Percentiles rank a stretch among this genome's conserved stretches.
These are phyloP conservation scores for Yponomeuta plumbellus DNA, from an alignment of 2,888 invertebrate species.

Conservation along the genomic window DNA sequence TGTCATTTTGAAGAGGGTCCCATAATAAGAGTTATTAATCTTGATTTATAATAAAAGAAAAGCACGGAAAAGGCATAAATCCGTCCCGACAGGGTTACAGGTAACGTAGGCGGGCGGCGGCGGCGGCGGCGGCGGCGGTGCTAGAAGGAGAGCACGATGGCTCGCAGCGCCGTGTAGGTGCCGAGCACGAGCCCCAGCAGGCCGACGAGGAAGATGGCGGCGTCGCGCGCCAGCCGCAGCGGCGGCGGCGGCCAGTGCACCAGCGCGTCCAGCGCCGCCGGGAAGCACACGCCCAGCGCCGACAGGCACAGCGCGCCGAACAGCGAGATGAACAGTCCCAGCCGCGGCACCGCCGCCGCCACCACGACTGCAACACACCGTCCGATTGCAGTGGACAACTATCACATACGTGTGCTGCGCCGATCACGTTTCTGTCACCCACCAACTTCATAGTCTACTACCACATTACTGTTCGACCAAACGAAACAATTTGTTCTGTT, in stretches of 20 bases:
- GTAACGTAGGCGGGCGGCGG: too few relatives aligned
- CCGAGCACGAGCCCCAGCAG: constrained; percentile 80
- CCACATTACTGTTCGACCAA: too few relatives aligned
- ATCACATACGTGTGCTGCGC: too few relatives aligned
- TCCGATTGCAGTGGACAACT: too few relatives aligned
- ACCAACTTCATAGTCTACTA: too few relatives aligned
- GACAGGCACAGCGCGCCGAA: constrained; percentile 86
- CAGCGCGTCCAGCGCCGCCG: constrained; percentile 84
- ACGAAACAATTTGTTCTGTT: too few relatives aligned
- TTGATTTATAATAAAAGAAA: too few relatives aligned
- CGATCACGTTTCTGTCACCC: too few relatives aligned
- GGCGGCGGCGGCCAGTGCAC: constrained; percentile 47
- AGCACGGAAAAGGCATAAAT: too few relatives aligned
- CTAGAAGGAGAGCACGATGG: constrained; percentile 69
- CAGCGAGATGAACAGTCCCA: constrained; percentile 84
- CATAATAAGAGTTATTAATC: too few relatives aligned
- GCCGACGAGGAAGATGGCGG: constrained; percentile 76
- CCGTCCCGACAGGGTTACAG: too few relatives aligned
- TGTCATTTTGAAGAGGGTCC: too few relatives aligned
- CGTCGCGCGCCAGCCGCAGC: constrained; percentile 62
- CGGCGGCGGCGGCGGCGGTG: neutral
- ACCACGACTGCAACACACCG: constrained; percentile 79
- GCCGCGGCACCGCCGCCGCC: constrained; percentile 81
- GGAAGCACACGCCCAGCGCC: constrained; percentile 84
- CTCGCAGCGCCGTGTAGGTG: constrained; percentile 78